Percentiles rank a stretch among this genome's conserved stretches.
These are phyloP conservation scores for Drosophila suboccidentalis DNA, from an alignment of 2,888 invertebrate species.

Conservation along the genomic window DNA sequence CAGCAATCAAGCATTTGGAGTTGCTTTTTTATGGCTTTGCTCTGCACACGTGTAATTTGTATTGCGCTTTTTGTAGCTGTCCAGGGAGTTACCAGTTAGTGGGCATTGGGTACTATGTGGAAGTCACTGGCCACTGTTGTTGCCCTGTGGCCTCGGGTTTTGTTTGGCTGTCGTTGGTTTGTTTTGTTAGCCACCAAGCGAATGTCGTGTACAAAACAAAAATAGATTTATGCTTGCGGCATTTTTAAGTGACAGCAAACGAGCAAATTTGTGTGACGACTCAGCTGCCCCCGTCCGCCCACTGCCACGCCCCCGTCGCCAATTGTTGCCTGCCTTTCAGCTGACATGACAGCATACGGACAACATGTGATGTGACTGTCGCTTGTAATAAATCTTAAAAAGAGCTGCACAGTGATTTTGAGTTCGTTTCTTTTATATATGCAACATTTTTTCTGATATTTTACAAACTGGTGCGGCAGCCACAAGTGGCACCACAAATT, in stretches of 20 bases:
- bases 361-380: slow-evolving; percentile 73
- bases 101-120: neutral
- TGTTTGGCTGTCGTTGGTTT: slow-evolving; percentile 44
- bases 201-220: slow-evolving; percentile 66
- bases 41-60: slow-evolving; percentile 67
- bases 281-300: slow-evolving; percentile 15
- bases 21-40: slow-evolving; percentile 42
- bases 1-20: slow-evolving; percentile 66
- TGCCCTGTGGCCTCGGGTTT: slow-evolving; percentile 25
- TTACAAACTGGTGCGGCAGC: slow-evolving; percentile 43
- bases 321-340: slow-evolving; percentile 26
- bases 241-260: slow-evolving; percentile 74
- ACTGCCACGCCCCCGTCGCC: slow-evolving; percentile 26
- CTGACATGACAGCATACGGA: slow-evolving; percentile 68
- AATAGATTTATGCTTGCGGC: slow-evolving; percentile 81
- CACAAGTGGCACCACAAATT: slow-evolving; percentile 60
- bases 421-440: slow-evolving; percentile 6
- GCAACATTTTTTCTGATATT: slow-evolving; percentile 18
- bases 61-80: slow-evolving; percentile 46
- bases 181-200: slow-evolving; percentile 39
- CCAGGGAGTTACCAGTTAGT: slow-evolving; percentile 4
- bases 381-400: slow-evolving; percentile 77
- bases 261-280: slow-evolving; percentile 66
- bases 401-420: slow-evolving; percentile 70
- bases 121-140: slow-evolving; percentile 15